Evolutionary conservation across 2,113 vertebrate species (phyloP).

Genomic region (Grammomys surdaster): DNA sequence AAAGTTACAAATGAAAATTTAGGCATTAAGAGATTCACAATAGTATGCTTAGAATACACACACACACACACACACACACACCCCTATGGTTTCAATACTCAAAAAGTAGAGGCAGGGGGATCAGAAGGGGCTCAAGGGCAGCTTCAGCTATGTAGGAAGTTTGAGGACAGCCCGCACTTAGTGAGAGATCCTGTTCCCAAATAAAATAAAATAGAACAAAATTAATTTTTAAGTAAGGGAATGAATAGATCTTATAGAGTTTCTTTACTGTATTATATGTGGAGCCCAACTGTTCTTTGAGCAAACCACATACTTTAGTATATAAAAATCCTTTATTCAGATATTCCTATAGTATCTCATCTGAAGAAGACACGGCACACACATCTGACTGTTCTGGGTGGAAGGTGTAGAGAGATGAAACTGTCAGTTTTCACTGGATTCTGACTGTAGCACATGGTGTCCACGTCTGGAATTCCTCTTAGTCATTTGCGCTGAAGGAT

Average conservation of each 20-base stretch:
- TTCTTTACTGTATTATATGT: background rate
- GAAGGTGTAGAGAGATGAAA: background rate
- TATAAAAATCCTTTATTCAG: background rate
- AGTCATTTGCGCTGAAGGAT: background rate
- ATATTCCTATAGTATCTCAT: background rate
- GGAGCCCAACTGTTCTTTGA: background rate
- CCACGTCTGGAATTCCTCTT: background rate
- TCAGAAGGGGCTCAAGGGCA: background rate
- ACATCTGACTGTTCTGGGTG: background rate
- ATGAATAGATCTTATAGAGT: background rate
- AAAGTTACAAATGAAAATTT: slow-evolving; percentile 37
- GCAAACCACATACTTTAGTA: background rate
- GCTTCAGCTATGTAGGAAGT: no score
- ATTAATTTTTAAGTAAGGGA: background rate
- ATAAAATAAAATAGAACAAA: background rate
- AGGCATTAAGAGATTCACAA: background rate
- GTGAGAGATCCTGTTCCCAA: background rate
- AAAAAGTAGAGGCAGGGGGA: background rate
- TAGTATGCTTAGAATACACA: background rate
- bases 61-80: no score
- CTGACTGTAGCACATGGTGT: background rate
- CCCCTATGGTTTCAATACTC: background rate
- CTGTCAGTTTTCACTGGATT: background rate
- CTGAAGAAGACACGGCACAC: background rate
- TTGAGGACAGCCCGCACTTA: background rate